Base-by-base conservation (phyloP, 2,113 vertebrate genomes). In the Mixornis gularis region DNA sequence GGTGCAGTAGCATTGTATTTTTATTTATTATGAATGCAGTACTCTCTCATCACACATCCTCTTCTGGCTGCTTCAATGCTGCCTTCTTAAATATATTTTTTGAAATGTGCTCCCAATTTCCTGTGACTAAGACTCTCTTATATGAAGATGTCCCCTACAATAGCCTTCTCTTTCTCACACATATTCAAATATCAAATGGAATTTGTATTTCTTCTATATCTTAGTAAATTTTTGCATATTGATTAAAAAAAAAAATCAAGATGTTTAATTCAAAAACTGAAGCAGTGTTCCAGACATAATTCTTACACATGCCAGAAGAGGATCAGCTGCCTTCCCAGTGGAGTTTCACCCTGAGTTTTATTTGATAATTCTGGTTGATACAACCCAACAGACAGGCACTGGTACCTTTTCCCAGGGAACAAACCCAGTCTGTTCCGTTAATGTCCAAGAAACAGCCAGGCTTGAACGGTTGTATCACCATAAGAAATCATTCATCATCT, bases 91-190 rank as follows among this genome's bases (percentile, higher is more conserved):
- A 84, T 18, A 74, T 34, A 70, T 66, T 90, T 79, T 86, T 86
- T 95, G 79, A 93, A 94, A 85, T 93, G 72, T 90, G 82, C 72
- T 92, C 92, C 82, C 72, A 88, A 84, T 95, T 93, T 96, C 76
- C 85, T 80, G 52, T 72, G 70, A 81, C 21, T 87, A 77, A 82
- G 74, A 62, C 34, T 64, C 70, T 55, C 64, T 64, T 49, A 70
- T 66, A 82, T 90, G 68, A 87, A 90, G 56, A 68, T 91, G 60
- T 29, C 88, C 94, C 56, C 72, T 80, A 48, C 58, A 62, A 78
- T 29, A 70, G 68, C 24, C 27, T 80, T 78, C 55, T 70, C 64
- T 66, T 79, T 85, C 87, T 90, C 68, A 88, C 55, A 87, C 40
- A 86, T 74, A 95, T 70, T 94, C 90, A 95, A 83, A 78, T 77